phyloP scores from a whole-genome alignment of 2,888 invertebrate species.

The Lissocephala sabroskyi region DNA sequence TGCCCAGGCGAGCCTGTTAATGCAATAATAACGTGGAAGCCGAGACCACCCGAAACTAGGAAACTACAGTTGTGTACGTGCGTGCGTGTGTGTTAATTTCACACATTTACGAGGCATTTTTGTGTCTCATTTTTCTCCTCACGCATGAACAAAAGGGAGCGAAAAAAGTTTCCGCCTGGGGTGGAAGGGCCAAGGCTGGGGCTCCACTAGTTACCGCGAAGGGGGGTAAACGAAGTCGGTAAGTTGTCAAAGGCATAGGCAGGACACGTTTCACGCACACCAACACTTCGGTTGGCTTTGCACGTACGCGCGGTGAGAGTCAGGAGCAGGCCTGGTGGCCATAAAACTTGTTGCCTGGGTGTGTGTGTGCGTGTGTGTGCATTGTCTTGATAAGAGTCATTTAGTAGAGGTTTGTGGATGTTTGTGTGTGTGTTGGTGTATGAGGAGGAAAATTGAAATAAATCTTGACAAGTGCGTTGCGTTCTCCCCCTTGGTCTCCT shows the following conservation, averaged over 20 bases:
- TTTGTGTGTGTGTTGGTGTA: constrained; percentile 8
- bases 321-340: constrained; percentile 1
- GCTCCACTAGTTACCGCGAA: too few relatives aligned
- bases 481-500: neutral
- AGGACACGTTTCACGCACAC: constrained; percentile 4
- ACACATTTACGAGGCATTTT: constrained; percentile 55
- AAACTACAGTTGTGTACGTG: constrained; percentile 8
- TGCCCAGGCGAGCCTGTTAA: constrained; percentile 37
- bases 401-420: constrained; percentile 11
- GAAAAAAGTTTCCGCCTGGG: constrained; percentile 4
- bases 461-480: constrained; percentile 54
- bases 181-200: neutral
- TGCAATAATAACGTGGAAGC: constrained; percentile 46
- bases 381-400: constrained; percentile 42
- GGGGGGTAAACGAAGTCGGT: too few relatives aligned
- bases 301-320: constrained; percentile 22
- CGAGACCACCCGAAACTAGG: too few relatives aligned
- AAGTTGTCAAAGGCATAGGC: neutral
- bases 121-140: constrained; percentile 38
- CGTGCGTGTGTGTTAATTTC: constrained; percentile 45
- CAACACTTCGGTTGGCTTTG: too few relatives aligned
- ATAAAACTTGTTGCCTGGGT: constrained; percentile 35
- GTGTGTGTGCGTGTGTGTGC: constrained; percentile 10
- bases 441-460: constrained; percentile 51
- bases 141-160: constrained; percentile 4